Evolutionary conservation across 1,140 invertebrate genomes (phyloP).

Genomic region (Archivesica marissinica): DNA sequence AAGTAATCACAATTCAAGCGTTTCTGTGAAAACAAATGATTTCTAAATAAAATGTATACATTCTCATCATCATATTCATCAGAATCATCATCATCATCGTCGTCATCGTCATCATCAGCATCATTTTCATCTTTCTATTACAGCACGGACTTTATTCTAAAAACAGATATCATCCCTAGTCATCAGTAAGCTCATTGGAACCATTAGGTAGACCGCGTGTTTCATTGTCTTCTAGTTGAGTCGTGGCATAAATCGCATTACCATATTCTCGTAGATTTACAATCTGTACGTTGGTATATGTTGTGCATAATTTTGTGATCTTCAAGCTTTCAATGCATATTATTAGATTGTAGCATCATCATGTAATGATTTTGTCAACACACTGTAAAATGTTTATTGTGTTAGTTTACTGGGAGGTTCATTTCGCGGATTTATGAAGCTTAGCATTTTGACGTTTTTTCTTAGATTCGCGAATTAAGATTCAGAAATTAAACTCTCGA

Average conservation of each 20-base stretch:
- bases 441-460: too few relatives aligned
- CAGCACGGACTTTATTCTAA: not conserved
- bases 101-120: not conserved
- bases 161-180: not conserved
- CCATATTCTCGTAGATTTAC: not conserved
- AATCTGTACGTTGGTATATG: not conserved
- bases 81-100: not conserved
- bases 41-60: not conserved
- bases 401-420: too few relatives aligned
- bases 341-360: not conserved
- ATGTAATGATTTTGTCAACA: too few relatives aligned
- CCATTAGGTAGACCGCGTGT: not conserved
- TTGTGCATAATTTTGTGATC: conserved; percentile 40
- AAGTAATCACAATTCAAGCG: not conserved
- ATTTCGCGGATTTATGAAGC: too few relatives aligned
- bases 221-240: not conserved
- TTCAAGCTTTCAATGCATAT: conserved; percentile 32
- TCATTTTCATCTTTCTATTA: not conserved
- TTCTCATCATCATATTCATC: not conserved
- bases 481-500: too few relatives aligned
- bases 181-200: not conserved
- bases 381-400: too few relatives aligned
- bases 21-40: not conserved
- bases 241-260: not conserved
- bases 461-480: too few relatives aligned